Evolutionary conservation across 1,140 invertebrate genomes (phyloP).

Genomic region (Hydropsyche tenuis): DNA sequence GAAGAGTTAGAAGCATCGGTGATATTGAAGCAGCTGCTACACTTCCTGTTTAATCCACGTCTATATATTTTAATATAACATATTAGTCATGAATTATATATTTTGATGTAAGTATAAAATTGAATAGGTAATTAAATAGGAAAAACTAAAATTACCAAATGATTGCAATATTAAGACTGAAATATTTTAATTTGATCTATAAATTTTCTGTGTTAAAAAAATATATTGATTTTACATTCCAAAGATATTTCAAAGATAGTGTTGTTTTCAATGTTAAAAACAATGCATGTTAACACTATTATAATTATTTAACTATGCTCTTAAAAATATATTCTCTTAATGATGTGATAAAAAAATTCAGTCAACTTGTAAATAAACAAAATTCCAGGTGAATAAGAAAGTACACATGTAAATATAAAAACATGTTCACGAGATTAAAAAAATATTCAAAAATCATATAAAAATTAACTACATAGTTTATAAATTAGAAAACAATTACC

Average conservation of each 20-base stretch:
- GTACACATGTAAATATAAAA: too few relatives aligned
- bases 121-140: slow-evolving; percentile 2
- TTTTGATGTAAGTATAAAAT: not conserved
- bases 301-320: not conserved
- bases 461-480: too few relatives aligned
- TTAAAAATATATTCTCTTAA: not conserved
- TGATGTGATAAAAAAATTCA: not conserved
- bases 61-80: not conserved
- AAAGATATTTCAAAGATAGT: not conserved
- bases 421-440: too few relatives aligned
- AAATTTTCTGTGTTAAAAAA: not conserved
- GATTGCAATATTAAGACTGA: slow-evolving; percentile 22
- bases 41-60: slow-evolving; percentile 42
- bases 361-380: not conserved
- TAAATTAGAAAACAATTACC: too few relatives aligned
- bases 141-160: not conserved
- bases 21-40: slow-evolving; percentile 67
- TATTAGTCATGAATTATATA: not conserved
- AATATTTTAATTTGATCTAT: not conserved
- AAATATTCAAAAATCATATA: too few relatives aligned
- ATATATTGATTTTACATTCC: too few relatives aligned
- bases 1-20: slow-evolving; percentile 75
- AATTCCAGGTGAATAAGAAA: not conserved
- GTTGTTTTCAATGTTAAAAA: not conserved
- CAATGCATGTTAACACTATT: not conserved